Evolutionary conservation across 2,797 vertebrate genomes (phyloP), one percentile per base, ranked within the genome.

Genomic region (Coccyzus lansbergi): DNA sequence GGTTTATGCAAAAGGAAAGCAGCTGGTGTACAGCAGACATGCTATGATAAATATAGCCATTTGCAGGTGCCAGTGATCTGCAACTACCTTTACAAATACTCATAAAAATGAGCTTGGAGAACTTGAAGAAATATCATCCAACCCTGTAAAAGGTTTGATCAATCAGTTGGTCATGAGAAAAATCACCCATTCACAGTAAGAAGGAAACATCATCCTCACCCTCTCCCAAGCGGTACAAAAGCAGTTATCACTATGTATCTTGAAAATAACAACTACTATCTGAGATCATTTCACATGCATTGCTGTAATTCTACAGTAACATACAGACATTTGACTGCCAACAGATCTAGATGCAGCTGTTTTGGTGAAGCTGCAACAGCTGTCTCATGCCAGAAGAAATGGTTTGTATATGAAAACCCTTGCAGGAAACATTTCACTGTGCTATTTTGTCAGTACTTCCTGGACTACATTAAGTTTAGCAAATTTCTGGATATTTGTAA

Each of bases 241-340:
- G 11, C 58, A 28, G 5, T 49, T n/a, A 69, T 1, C 8, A 9
- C 25, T 25, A 19, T 0, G 0, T 34, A 48, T 28, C 79, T 48
- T 64, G n/a, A 88, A 83, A 69, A 58, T 17, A 64, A 49, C 42
- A 78, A 19, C 63, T 62, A 53, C 6, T 15, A 24, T 21, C 28
- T 17, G 49, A 31, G 17, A 71, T n/a, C 42, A 60, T 25, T 64
- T 78, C 13, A 74, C 19, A 52, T 29, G 70, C 14, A 52, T 22
- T 75, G 33, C 2, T 70, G 52, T 42, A 80, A 69, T 42, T 46
- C 20, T 11, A 15, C 15, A 59, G 20, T 42, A 33, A 44, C 38
- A 81, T 7, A 75, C 0, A 56, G 29, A 71, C 16, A 24, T 49
- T 65, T 28, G 26, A 28, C 7, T 81, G 46, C 40, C 65, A 49